Evolutionary conservation across 2,797 vertebrate genomes (phyloP).

Genomic region (Gallirallus australis): DNA sequence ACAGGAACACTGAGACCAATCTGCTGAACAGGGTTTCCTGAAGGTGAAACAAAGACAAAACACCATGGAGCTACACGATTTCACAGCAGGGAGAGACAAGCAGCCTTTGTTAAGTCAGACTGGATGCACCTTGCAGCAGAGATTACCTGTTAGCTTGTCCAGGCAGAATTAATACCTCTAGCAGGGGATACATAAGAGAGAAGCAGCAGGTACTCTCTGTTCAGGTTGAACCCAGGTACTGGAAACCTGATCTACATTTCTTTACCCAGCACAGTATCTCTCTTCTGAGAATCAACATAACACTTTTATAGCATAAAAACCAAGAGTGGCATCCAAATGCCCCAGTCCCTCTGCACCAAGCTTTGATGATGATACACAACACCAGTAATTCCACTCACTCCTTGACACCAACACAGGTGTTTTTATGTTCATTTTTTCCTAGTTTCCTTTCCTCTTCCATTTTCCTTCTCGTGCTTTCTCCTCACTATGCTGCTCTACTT

Average conservation of each 20-base stretch:
- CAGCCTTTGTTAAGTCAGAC: not conserved
- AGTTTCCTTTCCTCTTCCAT: not conserved
- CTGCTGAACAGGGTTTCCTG: constrained; percentile 95
- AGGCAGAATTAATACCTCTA: not conserved
- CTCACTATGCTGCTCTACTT: not conserved
- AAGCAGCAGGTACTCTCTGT: not conserved
- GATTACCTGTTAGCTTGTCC: not conserved
- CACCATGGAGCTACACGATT: not conserved
- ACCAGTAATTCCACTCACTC: not conserved
- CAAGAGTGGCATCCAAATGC: not conserved
- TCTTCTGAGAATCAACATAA: not conserved
- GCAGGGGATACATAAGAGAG: not conserved
- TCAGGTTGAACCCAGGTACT: not conserved
- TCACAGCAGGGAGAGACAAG: not conserved
- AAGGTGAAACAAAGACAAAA: constrained; percentile 58
- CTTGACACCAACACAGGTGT: not conserved
- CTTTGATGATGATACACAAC: not conserved
- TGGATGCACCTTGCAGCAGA: not conserved
- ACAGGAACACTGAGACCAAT: constrained; percentile 97
- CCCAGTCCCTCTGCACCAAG: not conserved
- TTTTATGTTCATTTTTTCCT: not conserved
- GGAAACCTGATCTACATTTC: not conserved
- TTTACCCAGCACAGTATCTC: not conserved
- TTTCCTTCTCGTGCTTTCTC: not conserved
- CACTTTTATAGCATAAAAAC: not conserved